Evolutionary conservation across 2,113 vertebrate species (phyloP).

Genomic region (Gobio gobio): DNA sequence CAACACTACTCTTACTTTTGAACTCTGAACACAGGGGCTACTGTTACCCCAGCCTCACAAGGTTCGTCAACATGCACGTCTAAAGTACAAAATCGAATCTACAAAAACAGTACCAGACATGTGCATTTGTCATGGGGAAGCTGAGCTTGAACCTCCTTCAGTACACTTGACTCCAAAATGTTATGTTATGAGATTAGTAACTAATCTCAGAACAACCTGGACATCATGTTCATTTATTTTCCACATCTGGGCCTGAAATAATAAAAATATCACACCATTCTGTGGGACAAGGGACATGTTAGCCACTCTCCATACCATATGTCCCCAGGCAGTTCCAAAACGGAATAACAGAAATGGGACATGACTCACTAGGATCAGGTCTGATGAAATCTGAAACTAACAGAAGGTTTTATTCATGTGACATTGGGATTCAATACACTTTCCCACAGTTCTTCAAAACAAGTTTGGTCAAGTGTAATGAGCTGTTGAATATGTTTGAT

Average conservation of each 20-base stretch:
- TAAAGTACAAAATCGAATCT: neutral
- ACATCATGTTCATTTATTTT: conserved; percentile 6
- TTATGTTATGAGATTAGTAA: neutral
- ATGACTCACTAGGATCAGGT: conserved; percentile 1
- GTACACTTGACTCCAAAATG: neutral
- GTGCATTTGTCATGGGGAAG: neutral
- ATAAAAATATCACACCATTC: neutral
- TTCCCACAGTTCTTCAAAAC: neutral
- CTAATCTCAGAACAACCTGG: neutral
- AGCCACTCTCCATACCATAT: neutral
- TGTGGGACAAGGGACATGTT: neutral
- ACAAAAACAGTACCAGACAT: neutral
- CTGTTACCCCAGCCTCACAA: neutral
- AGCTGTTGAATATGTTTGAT: neutral
- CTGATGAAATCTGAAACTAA: neutral
- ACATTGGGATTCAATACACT: neutral
- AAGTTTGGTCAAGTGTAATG: neutral
- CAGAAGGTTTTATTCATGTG: neutral
- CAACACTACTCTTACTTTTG: neutral
- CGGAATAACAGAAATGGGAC: conserved; percentile 2
- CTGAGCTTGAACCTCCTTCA: neutral
- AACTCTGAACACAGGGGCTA: neutral
- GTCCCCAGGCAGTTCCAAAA: conserved; percentile 6
- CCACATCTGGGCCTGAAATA: neutral
- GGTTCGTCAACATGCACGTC: neutral